phyloP scores from a whole-genome alignment of 1,140 invertebrate species.

The Trichonephila inaurata region DNA sequence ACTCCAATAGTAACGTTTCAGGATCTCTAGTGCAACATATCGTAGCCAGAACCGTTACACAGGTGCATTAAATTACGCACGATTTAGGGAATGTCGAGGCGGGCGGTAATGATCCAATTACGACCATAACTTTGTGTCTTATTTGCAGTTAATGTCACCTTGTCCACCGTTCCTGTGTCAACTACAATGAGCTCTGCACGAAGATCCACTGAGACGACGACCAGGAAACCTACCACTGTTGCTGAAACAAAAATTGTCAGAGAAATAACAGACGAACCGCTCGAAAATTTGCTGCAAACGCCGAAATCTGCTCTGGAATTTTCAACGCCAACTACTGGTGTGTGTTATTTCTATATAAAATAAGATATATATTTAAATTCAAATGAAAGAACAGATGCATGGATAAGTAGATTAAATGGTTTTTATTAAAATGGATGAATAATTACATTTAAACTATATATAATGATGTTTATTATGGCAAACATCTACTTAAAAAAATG shows the following conservation, averaged over 20 bases:
- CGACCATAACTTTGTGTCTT: conserved; percentile 36
- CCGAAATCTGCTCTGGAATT: conserved; percentile 63
- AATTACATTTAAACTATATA: too few relatives aligned
- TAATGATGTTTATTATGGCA: too few relatives aligned
- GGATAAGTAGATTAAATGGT: too few relatives aligned
- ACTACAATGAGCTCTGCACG: conserved; percentile 76
- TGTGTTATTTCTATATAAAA: neutral
- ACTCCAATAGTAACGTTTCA: neutral
- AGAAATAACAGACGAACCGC: conserved; percentile 71
- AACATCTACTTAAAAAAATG: too few relatives aligned
- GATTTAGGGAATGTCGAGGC: conserved; percentile 7
- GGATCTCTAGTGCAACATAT: neutral
- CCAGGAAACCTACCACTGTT: conserved; percentile 69
- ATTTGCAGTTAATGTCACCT: conserved; percentile 55
- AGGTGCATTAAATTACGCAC: conserved; percentile 4
- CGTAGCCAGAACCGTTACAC: neutral
- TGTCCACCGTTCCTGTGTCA: neutral
- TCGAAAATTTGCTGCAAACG: conserved; percentile 73
- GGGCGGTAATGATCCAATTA: conserved; percentile 39
- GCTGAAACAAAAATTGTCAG: conserved; percentile 77
- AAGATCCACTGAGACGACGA: conserved; percentile 76
- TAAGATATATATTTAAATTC: too few relatives aligned
- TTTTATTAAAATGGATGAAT: too few relatives aligned
- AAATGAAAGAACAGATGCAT: too few relatives aligned
- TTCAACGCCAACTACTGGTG: conserved; percentile 59